These are phyloP conservation scores for Theodoxus fluviatilis DNA, from an alignment of 2,888 invertebrate genomes.

Conservation along the genomic window DNA sequence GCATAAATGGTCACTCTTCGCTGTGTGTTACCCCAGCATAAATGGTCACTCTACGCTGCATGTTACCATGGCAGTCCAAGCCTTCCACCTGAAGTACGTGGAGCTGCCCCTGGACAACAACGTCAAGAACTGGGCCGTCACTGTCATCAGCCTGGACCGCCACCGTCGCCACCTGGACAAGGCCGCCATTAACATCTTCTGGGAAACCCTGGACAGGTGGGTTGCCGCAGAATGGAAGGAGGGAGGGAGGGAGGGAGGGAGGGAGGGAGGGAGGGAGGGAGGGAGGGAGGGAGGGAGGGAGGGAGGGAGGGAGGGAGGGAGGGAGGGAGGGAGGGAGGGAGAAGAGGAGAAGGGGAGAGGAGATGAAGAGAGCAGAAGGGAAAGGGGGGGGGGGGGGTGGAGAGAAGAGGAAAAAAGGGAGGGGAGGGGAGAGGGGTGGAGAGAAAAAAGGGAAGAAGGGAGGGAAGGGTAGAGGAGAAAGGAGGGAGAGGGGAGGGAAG, in stretches of 20 bases:
- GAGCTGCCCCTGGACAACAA: slow-evolving; percentile 94
- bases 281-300: too few species aligned
- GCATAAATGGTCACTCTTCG: too few species aligned
- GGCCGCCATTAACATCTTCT: slow-evolving; percentile 92
- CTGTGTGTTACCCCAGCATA: too few species aligned
- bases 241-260: not conserved
- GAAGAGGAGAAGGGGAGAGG: not conserved
- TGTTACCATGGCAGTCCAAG: slow-evolving; percentile 80
- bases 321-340: too few species aligned
- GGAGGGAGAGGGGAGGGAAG: too few species aligned
- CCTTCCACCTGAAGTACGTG: slow-evolving; percentile 95
- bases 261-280: not conserved
- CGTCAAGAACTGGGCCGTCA: slow-evolving; percentile 96
- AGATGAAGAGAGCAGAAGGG: too few species aligned
- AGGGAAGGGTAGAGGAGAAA: too few species aligned
- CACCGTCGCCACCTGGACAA: slow-evolving; percentile 95
- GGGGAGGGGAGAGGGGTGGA: too few species aligned
- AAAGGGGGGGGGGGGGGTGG: not conserved
- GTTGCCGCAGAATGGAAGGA: slow-evolving; percentile 26
- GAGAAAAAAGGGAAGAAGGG: too few species aligned
- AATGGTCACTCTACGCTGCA: too few species aligned
- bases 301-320: not conserved
- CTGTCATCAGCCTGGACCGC: slow-evolving; percentile 87
- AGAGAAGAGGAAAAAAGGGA: too few species aligned
- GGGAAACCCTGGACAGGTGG: slow-evolving; percentile 95